Evolutionary conservation across 2,113 vertebrate species (phyloP), one percentile per base, ranked within the genome.

Genomic region (Parus major): DNA sequence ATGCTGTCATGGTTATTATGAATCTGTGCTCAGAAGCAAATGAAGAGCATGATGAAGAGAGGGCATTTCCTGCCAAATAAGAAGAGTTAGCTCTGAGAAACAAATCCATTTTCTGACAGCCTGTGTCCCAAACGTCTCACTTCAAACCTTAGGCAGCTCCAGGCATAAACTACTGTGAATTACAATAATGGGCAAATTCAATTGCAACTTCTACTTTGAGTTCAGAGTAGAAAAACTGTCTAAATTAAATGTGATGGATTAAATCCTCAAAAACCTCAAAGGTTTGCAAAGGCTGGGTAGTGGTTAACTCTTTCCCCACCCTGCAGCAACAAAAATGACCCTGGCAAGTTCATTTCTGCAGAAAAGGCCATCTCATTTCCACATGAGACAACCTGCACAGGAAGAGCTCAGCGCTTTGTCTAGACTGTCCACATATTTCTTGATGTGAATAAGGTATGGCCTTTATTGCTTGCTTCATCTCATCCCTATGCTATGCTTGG

Each of bases 21-120:
- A 63, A 78, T 93, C 35, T 88, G 82, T 90, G 39, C 93, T 91
- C 29, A 49, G 87, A 73, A 68, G 31, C 82, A 93, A 83, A 90
- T 83, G 52, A 94, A 71, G 88, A 88, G 31, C 64, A 15, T 83
- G 79, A 83, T 77, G 79, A 80, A 85, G 55, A 83, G 41, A 76
- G 6, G 88, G 9, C 24, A 27, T 81, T 91, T 96, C 52, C 68
- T 92, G 56, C 60, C 80, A 90, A 88, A 35, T 49, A 63, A 66
- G 53, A 72, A 69, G 52, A 73, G 46, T 46, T 66, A 59, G 46
- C 13, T 71, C 68, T 88, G 90, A 78, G 64, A 92, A 57, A 66
- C 41, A 89, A 91, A 88, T 68, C 65, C 5, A 12, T 90, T 88
- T 92, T 77, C 53, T 82, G 66, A 59, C 65, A 91, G 42, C 61